Evolutionary conservation across 2,113 vertebrate genomes (phyloP).

Genomic region (Gasterosteus aculeatus): DNA sequence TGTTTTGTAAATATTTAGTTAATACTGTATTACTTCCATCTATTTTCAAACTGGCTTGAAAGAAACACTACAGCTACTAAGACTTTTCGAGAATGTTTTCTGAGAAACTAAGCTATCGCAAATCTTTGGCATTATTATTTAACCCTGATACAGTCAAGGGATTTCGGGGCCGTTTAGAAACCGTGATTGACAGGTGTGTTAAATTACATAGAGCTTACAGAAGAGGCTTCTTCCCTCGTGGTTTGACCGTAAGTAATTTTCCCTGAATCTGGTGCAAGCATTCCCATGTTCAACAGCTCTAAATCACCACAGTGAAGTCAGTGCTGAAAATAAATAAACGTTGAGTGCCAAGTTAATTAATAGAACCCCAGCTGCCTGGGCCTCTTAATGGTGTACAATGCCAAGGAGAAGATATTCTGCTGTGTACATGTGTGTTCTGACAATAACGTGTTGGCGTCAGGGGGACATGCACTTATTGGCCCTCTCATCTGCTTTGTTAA

Average conservation of each 20-base stretch:
- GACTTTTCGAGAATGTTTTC: conserved; percentile 41
- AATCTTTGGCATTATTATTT: conserved; percentile 50
- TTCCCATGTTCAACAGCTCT: conserved; percentile 69
- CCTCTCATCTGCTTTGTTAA: conserved; percentile 64
- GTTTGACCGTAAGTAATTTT: conserved; percentile 69
- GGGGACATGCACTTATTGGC: conserved; percentile 58
- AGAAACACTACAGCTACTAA: not conserved
- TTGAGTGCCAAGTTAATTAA: conserved; percentile 83
- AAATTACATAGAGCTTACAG: conserved; percentile 75
- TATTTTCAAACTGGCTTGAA: not conserved
- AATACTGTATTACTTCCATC: not conserved
- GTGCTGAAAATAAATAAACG: conserved; percentile 69
- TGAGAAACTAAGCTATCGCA: conserved; percentile 50
- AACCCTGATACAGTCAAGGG: conserved; percentile 57
- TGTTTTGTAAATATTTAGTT: not conserved
- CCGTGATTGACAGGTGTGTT: conserved; percentile 79
- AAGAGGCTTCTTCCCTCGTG: conserved; percentile 61
- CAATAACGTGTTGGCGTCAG: conserved; percentile 64
- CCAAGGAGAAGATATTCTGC: conserved; percentile 62
- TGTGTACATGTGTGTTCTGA: conserved; percentile 58
- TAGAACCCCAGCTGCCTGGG: conserved; percentile 75
- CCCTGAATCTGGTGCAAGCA: conserved; percentile 62
- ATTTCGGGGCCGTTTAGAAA: conserved; percentile 64
- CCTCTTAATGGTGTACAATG: conserved; percentile 51
- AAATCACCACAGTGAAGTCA: conserved; percentile 66